A percentile compares a stretch with the other conserved stretches of the same genome.
Conservation (phyloP, 2,797 vertebrate species). For the Pygocentrus nattereri region DNA sequence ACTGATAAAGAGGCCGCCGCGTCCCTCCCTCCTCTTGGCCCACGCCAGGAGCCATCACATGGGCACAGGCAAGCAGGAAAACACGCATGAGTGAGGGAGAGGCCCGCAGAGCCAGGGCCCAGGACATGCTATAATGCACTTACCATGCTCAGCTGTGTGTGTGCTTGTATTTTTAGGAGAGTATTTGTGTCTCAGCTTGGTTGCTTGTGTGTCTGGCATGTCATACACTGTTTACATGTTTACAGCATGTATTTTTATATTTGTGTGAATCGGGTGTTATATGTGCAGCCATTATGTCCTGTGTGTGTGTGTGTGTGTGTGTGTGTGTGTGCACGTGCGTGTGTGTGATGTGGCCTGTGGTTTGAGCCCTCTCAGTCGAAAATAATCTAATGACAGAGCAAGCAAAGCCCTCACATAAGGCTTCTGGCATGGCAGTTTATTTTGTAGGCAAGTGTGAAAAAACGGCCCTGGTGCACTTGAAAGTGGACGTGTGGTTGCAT, state of each 20-base stretch:
- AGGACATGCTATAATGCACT: constrained; percentile 31
- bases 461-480: constrained; percentile 4
- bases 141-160: constrained; percentile 40
- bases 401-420: constrained; percentile 48
- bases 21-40: constrained; percentile 25
- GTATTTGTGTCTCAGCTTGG: constrained; percentile 4
- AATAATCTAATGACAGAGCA: constrained; percentile 61
- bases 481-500: constrained; percentile 47
- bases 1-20: constrained; percentile 65
- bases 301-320: constrained; percentile 14
- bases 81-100: constrained; percentile 36
- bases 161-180: constrained; percentile 8
- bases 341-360: constrained; percentile 56
- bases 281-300: neutral
- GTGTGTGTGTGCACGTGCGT: constrained; percentile 13
- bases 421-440: constrained; percentile 56
- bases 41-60: constrained; percentile 40
- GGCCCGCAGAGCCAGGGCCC: neutral
- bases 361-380: constrained; percentile 47
- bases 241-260: too few species aligned
- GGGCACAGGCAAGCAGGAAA: constrained; percentile 42
- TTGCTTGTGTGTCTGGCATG: neutral
- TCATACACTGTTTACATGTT: neutral
- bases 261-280: neutral
- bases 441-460: constrained; percentile 48